These are phyloP conservation scores for Prosopocoilus inquinatus DNA, from an alignment of 2,888 invertebrate genomes.

Conservation along the genomic window DNA sequence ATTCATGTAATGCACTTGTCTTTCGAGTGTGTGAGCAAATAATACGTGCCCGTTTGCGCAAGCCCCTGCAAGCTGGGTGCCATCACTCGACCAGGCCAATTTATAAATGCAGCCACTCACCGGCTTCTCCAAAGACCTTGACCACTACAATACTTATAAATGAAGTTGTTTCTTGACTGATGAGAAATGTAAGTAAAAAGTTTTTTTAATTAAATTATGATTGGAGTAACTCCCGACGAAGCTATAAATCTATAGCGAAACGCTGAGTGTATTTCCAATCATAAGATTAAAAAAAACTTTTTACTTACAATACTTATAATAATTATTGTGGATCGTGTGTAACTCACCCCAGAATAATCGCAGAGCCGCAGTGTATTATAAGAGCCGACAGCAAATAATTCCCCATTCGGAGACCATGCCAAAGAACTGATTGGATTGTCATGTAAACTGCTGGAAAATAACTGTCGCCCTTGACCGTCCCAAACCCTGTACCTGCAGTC, in stretches of 20 bases:
- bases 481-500: constrained; percentile 84
- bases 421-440: constrained; percentile 90
- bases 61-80: constrained; percentile 93
- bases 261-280: too few relatives aligned
- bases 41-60: constrained; percentile 89
- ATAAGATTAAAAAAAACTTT: too few relatives aligned
- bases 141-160: constrained; percentile 82
- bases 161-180: too few relatives aligned
- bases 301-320: too few relatives aligned
- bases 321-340: too few relatives aligned
- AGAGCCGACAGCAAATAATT: constrained; percentile 88
- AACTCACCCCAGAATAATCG: constrained; percentile 88
- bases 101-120: constrained; percentile 86
- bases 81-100: constrained; percentile 92
- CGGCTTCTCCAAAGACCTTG: constrained; percentile 86
- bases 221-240: too few relatives aligned
- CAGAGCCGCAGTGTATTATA: constrained; percentile 91
- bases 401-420: constrained; percentile 89
- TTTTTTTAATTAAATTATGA: too few relatives aligned
- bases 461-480: constrained; percentile 86
- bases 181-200: too few relatives aligned
- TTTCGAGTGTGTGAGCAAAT: constrained; percentile 74
- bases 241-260: too few relatives aligned
- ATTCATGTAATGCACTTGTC: constrained; percentile 44
- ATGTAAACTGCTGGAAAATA: constrained; percentile 81